Percentiles rank a stretch among this genome's conserved stretches.
Evolutionary conservation across 2,888 invertebrate genomes (phyloP).

Genomic region (Acholoe squamosa): DNA sequence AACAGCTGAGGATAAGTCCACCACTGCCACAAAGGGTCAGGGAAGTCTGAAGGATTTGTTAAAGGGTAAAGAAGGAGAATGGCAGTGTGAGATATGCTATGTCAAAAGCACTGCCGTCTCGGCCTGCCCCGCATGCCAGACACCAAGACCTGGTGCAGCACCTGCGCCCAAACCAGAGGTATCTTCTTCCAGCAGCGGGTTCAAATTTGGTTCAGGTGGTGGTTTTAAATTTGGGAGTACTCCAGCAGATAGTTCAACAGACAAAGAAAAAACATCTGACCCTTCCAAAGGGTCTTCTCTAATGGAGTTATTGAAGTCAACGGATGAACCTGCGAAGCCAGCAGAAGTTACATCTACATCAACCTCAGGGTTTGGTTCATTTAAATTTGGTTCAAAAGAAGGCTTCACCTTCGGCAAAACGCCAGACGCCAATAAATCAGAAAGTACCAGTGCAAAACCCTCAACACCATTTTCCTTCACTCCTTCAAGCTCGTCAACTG

Average conservation of each 20-base stretch:
- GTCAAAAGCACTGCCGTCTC: slow-evolving; percentile 82
- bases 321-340: neutral
- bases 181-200: neutral
- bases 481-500: slow-evolving; percentile 6
- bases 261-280: neutral
- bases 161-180: neutral
- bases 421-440: neutral
- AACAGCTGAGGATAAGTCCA: neutral
- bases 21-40: neutral
- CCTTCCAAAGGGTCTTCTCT: neutral
- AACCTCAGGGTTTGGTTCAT: slow-evolving; percentile 11
- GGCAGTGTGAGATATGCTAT: slow-evolving; percentile 88
- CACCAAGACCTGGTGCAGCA: slow-evolving; percentile 76
- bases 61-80: slow-evolving; percentile 86
- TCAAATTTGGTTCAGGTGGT: slow-evolving; percentile 30
- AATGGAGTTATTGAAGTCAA: neutral
- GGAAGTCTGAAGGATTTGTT: slow-evolving; percentile 77
- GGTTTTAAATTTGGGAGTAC: slow-evolving; percentile 33
- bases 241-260: neutral
- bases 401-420: slow-evolving; percentile 66
- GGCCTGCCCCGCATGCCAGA: slow-evolving; percentile 79
- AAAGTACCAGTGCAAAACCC: neutral
- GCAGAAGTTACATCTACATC: slow-evolving; percentile 14
- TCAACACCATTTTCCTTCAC: slow-evolving; percentile 57
- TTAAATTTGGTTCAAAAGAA: slow-evolving; percentile 33